Evolutionary conservation across 2,888 invertebrate genomes (phyloP), one percentile per base, ranked within the genome.

Genomic region (Ennomos erosarius): DNA sequence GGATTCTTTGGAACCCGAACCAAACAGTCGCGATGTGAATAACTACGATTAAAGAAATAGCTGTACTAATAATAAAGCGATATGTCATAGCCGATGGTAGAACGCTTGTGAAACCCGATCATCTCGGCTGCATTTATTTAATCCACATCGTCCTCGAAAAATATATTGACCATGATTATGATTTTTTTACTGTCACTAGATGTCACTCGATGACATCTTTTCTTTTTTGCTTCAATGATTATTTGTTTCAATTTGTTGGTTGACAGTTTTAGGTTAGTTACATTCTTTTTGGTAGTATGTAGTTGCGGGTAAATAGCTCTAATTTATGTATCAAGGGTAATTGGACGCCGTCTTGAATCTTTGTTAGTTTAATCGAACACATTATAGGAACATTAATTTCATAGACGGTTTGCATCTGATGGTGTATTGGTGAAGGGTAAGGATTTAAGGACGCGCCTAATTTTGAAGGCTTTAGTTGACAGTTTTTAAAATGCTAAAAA

Each of bases 61-160:
- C 26, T 68, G 74, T 70, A 51, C 84, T 82, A 77, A 82, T 12
- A 67, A 65, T 71, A 53, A 70, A 35, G 39, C 36, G 64, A 69
- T 74, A 71, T 78, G 68, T 63, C 89, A 90, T 89, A 85, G 74
- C 87, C 78, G 70, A 71, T 56, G 43, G 64, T 26, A 52, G 52
- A 61, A 46, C 62, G 58, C 59, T 26, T 26, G 58, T 69, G 59
- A 46, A 60, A 61, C 62, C 45, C 57, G 73, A 75, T 74, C 87
- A 87, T 88, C 65, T 68, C 75, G 79, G 59, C 71, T 61, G 72
- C 75, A 78, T 79, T 78, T 76, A 78, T 79, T 78, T 76, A 54
- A 59, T 59, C 50, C 57, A 54, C 53, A 68, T 73, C 75, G 64
- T 55, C 53, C 55, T 48, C 37, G 65, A 73, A 76, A 78, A 76